These are phyloP conservation scores for Synanceia verrucosa DNA, from an alignment of 2,797 vertebrate species.

Conservation along the genomic window DNA sequence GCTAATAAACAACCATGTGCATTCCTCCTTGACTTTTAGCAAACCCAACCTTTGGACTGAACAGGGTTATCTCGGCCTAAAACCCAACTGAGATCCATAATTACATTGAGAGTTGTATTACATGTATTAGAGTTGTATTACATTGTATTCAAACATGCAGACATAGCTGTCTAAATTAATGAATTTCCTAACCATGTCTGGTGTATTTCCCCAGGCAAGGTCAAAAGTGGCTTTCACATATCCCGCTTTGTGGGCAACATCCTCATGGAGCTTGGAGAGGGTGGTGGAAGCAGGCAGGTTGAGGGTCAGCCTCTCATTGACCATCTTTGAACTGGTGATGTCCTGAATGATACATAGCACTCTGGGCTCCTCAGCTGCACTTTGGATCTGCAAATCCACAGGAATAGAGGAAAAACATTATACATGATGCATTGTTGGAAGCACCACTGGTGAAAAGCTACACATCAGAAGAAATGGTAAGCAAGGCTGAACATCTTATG, in stretches of 20 bases:
- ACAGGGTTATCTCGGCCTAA: not conserved
- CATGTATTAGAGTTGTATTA: too few species aligned
- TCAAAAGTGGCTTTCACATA: slow-evolving; percentile 93
- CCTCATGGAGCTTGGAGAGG: slow-evolving; percentile 89
- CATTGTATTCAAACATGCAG: not conserved
- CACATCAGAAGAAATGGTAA: not conserved
- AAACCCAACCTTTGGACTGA: not conserved
- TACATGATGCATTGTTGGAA: not conserved
- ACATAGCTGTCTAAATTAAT: not conserved
- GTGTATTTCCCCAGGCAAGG: slow-evolving; percentile 86
- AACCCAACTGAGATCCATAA: not conserved
- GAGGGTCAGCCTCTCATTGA: slow-evolving; percentile 92
- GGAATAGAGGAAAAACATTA: not conserved
- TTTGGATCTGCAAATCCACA: slow-evolving; percentile 89
- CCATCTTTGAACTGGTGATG: slow-evolving; percentile 92
- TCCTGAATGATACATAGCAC: slow-evolving; percentile 98
- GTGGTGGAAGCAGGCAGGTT: slow-evolving; percentile 96
- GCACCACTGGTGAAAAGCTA: not conserved
- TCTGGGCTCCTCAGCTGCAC: slow-evolving; percentile 96
- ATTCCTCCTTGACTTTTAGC: not conserved
- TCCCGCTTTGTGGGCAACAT: slow-evolving; percentile 94
- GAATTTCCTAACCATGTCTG: slow-evolving; percentile 81
- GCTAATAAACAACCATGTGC: not conserved
- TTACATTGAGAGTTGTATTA: not conserved
- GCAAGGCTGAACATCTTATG: not conserved